These are phyloP conservation scores for Megaceryle alcyon DNA, from an alignment of 2,797 vertebrate species.

Conservation along the genomic window DNA sequence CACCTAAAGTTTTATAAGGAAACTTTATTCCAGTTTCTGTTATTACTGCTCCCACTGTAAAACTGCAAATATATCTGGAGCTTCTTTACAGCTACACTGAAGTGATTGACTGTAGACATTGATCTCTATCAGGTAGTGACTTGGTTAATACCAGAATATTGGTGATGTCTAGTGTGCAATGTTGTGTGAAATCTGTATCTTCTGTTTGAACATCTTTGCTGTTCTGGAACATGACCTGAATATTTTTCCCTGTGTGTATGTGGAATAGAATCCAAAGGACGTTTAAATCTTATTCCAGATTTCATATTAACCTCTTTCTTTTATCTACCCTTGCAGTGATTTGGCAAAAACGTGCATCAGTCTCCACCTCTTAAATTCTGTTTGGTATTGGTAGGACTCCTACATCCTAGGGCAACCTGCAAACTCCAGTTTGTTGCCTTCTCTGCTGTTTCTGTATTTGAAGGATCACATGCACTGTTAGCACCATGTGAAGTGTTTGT, in stretches of 20 bases:
- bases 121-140: background rate
- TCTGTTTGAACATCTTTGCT: background rate
- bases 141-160: background rate
- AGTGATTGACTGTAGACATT: background rate
- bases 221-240: background rate
- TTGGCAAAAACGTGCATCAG: background rate
- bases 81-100: background rate
- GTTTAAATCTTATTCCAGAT: background rate
- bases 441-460: background rate
- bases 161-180: background rate
- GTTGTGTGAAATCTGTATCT: background rate
- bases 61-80: background rate
- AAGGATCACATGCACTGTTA: background rate
- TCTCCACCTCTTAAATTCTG: background rate
- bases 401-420: background rate
- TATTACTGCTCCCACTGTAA: background rate
- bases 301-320: background rate
- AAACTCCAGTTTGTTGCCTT: background rate
- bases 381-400: background rate
- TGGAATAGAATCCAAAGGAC: background rate
- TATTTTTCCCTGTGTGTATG: background rate
- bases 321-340: background rate
- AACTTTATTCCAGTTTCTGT: background rate
- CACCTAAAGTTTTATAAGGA: background rate
- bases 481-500: background rate